A percentile compares a stretch with the other conserved stretches of the same genome.
Evolutionary conservation across 2,797 vertebrate genomes (phyloP).

Genomic region (Muraenolepis orangiensis): DNA sequence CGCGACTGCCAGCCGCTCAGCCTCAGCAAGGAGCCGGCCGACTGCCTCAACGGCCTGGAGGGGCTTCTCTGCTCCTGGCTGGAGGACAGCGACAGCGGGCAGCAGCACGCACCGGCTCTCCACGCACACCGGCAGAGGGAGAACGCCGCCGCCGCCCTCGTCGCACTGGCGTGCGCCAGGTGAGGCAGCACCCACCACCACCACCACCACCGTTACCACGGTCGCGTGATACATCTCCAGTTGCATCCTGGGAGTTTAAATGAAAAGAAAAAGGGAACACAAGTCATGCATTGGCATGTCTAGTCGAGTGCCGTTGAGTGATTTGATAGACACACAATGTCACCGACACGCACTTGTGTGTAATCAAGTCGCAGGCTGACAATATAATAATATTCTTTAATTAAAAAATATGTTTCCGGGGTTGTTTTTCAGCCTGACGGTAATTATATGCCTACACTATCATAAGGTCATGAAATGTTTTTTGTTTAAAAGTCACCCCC

Average conservation of each 20-base stretch:
- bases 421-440: not conserved
- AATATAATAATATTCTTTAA: not conserved
- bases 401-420: not conserved
- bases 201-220: no score
- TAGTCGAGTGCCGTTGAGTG: not conserved
- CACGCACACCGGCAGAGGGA: slow-evolving; percentile 91
- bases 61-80: slow-evolving; percentile 95
- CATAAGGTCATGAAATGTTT: not conserved
- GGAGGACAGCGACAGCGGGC: slow-evolving; percentile 81
- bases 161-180: slow-evolving; percentile 97
- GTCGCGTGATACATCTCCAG: no score
- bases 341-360: not conserved
- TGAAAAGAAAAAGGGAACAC: not conserved
- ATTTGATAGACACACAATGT: not conserved
- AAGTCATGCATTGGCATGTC: not conserved
- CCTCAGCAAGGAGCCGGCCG: slow-evolving; percentile 94
- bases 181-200: slow-evolving; percentile 66
- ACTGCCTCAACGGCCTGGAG: slow-evolving; percentile 97
- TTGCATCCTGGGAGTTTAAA: not conserved
- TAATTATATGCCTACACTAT: not conserved
- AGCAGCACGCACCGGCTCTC: slow-evolving; percentile 65
- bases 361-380: not conserved
- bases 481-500: not conserved
- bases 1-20: slow-evolving; percentile 98
- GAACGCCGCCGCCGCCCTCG: slow-evolving; percentile 94